phyloP scores from a whole-genome alignment of 2,797 vertebrate genomes.

The Rhinoraja longicauda region DNA sequence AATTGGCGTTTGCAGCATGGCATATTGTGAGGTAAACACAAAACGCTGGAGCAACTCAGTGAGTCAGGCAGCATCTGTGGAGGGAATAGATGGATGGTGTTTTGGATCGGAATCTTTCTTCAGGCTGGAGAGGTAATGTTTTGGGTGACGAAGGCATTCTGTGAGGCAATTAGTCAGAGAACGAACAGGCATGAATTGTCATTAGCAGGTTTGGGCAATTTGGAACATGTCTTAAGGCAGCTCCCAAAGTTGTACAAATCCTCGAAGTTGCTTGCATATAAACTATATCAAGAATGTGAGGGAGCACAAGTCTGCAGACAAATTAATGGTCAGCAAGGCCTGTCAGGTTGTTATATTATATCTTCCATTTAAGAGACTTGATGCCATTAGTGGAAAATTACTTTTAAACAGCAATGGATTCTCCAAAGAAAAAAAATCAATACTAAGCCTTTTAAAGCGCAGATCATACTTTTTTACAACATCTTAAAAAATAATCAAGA shows the following conservation, averaged over 20 bases:
- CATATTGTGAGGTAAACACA: background rate
- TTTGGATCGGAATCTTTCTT: no score
- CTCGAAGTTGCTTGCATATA: background rate
- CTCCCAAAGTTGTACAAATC: background rate
- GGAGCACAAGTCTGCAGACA: background rate
- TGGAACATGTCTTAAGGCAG: background rate
- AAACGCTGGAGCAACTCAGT: no score
- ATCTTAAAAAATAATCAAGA: background rate
- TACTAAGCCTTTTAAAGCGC: background rate
- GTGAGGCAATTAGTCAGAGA: background rate
- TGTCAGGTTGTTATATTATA: background rate
- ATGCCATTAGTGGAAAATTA: background rate
- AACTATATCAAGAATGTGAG: background rate
- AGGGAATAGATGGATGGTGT: no score
- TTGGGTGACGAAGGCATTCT: no score
- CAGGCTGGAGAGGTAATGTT: no score
- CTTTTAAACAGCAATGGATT: background rate
- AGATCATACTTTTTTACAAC: background rate
- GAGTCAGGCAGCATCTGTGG: no score
- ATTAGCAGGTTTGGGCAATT: background rate
- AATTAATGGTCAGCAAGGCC: background rate
- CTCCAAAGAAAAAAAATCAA: background rate
- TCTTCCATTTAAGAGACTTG: background rate
- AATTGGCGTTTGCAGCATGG: background rate
- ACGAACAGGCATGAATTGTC: background rate